phyloP scores from a whole-genome alignment of 2,888 invertebrate species.

The Caenorhabditis imperialis region DNA sequence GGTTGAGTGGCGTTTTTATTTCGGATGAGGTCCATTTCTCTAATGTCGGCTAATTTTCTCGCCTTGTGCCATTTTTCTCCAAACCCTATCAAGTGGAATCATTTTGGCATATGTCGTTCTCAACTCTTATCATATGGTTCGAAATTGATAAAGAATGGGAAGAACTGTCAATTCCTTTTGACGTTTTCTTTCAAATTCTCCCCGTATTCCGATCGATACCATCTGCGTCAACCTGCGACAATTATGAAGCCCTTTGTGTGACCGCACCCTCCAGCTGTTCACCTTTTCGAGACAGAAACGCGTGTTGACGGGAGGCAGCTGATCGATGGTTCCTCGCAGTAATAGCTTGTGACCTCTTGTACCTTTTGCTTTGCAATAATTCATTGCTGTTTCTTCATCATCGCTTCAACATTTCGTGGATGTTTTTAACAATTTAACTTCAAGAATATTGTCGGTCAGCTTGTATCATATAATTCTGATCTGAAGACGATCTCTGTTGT shows the following conservation, averaged over 20 bases:
- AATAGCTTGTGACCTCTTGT: no score
- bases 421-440: no score
- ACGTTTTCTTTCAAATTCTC: constrained; percentile 1
- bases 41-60: background rate
- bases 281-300: constrained; percentile 9
- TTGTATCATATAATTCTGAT: no score
- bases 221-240: constrained; percentile 7
- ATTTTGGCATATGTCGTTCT: constrained; percentile 23
- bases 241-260: constrained; percentile 33
- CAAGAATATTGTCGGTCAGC: no score
- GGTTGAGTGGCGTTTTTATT: no score
- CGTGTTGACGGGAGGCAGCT: no score
- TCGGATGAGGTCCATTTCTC: no score
- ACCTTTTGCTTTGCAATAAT: no score
- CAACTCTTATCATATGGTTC: constrained; percentile 3
- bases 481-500: no score
- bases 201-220: constrained; percentile 11
- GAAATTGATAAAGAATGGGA: background rate
- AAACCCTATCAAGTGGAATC: no score
- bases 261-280: constrained; percentile 30
- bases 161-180: constrained; percentile 3
- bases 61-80: background rate
- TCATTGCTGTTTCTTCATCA: no score
- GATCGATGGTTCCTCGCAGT: constrained; percentile 1
- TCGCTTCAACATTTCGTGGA: no score